These are phyloP conservation scores for Falcunculus frontatus DNA, from an alignment of 2,113 vertebrate species.

Conservation along the genomic window DNA sequence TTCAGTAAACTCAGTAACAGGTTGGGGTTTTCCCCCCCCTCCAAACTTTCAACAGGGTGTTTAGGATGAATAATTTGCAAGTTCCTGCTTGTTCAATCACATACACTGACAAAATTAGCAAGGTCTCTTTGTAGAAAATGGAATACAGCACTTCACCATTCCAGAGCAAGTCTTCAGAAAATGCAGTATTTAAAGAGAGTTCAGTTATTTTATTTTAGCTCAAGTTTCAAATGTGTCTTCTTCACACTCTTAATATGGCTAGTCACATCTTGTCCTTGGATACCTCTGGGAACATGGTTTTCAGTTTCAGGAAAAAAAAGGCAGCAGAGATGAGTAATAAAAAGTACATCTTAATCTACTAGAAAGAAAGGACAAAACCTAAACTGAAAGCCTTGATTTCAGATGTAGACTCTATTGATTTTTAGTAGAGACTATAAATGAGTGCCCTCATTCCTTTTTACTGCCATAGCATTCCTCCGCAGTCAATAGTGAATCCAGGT, in stretches of 20 bases:
- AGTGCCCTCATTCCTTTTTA: neutral
- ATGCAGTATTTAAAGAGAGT: neutral
- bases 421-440: neutral
- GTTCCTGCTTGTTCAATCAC: neutral
- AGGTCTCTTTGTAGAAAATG: neutral
- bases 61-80: neutral
- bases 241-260: neutral
- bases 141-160: neutral
- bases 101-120: neutral
- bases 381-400: neutral
- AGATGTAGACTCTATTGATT: neutral
- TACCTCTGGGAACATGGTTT: neutral
- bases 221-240: neutral
- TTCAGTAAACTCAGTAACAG: neutral
- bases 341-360: neutral
- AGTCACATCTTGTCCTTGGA: neutral
- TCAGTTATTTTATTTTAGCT: neutral
- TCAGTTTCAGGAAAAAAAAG: neutral
- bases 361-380: neutral
- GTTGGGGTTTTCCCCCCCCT: fast-evolving
- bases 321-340: neutral
- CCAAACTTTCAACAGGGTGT: neutral
- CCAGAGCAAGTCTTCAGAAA: neutral
- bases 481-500: neutral
- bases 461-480: neutral